These are phyloP conservation scores for Macrochelys suwanniensis DNA, from an alignment of 2,797 vertebrate species.

Conservation along the genomic window DNA sequence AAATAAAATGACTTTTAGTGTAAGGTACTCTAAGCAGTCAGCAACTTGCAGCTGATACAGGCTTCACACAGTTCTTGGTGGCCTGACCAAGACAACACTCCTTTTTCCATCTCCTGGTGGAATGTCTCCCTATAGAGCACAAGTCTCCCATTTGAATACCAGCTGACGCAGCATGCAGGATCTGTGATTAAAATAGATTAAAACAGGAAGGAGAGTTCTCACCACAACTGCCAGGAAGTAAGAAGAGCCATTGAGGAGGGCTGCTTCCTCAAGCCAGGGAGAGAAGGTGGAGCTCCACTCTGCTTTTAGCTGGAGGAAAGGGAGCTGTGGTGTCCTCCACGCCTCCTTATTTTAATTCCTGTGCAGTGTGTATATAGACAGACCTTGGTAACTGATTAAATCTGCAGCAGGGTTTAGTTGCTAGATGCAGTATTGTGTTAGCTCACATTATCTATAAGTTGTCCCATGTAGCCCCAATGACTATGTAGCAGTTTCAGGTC, in stretches of 20 bases:
- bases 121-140: not conserved
- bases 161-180: not conserved
- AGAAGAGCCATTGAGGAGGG: not conserved
- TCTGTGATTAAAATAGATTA: not conserved
- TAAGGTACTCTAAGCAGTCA: not conserved
- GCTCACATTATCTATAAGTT: fast-evolving
- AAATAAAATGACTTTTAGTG: not conserved
- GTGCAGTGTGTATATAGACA: not conserved
- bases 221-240: not conserved
- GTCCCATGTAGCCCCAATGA: fast-evolving
- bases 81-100: not conserved
- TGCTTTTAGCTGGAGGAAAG: not conserved
- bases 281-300: not conserved
- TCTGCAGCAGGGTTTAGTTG: not conserved
- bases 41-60: not conserved
- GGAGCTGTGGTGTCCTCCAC: not conserved
- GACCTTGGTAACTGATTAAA: not conserved
- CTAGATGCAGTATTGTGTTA: fast-evolving
- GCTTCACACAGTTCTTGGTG: not conserved
- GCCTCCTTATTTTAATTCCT: not conserved
- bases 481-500: not conserved
- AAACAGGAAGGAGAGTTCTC: not conserved
- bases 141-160: not conserved
- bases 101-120: not conserved
- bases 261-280: no score